phyloP scores from a whole-genome alignment of 1,140 invertebrate species.

The Diprion similis region DNA sequence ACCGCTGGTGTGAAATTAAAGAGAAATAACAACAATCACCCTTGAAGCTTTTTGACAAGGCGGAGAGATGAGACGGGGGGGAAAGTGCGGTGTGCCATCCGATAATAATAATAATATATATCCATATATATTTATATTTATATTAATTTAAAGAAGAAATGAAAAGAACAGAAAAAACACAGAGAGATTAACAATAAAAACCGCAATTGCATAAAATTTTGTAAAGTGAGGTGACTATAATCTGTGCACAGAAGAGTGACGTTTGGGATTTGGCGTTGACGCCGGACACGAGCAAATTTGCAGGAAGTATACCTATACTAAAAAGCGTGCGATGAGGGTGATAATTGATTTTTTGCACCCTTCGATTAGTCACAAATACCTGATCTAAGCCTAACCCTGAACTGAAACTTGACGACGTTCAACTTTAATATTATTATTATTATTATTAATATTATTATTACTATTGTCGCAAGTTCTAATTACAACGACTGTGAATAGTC shows the following conservation, averaged over 20 bases:
- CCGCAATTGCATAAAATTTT: too few relatives aligned
- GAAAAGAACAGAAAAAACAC: too few relatives aligned
- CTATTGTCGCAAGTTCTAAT: conserved; percentile 28
- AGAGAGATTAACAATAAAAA: too few relatives aligned
- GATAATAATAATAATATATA: background rate
- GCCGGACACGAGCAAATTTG: background rate
- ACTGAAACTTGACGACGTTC: conserved; percentile 19
- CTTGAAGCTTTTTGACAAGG: background rate
- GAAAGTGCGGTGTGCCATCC: conserved; percentile 1
- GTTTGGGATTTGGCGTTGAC: background rate
- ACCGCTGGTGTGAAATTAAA: background rate
- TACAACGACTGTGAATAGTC: conserved; percentile 15
- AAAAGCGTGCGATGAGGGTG: background rate
- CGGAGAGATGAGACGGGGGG: background rate
- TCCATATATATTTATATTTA: too few relatives aligned
- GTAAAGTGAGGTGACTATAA: background rate
- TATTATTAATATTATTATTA: conserved; percentile 14
- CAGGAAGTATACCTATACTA: background rate
- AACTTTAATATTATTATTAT: conserved; percentile 22
- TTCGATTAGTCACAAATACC: conserved; percentile 23
- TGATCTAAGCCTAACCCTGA: conserved; percentile 17
- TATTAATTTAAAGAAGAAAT: too few relatives aligned
- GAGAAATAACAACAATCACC: background rate
- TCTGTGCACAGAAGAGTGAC: background rate
- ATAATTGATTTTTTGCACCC: background rate